phyloP scores from a whole-genome alignment of 1,140 invertebrate species.

The Grapholita molesta region DNA sequence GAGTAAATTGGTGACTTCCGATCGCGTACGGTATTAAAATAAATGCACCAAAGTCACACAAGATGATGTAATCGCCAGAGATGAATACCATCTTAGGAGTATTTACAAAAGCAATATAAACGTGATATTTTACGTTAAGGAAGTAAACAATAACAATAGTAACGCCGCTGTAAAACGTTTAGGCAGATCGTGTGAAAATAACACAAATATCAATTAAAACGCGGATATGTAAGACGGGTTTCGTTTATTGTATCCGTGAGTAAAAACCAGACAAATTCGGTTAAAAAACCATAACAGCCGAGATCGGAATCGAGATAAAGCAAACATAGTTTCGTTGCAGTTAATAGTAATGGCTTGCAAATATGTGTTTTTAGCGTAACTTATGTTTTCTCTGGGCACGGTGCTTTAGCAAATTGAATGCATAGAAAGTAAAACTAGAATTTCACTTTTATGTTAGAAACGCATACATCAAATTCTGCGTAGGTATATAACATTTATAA shows the following conservation, averaged over 20 bases:
- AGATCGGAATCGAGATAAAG: constrained; percentile 5
- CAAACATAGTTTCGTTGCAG: neutral
- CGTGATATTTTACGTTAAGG: neutral
- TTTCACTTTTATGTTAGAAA: constrained; percentile 1
- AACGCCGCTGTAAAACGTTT: neutral
- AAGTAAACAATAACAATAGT: constrained; percentile 14
- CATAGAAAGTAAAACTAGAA: constrained; percentile 9
- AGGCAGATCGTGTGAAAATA: constrained; percentile 16
- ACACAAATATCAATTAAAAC: constrained; percentile 16
- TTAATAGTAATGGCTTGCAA: neutral
- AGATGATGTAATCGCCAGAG: neutral
- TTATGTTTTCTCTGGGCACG: neutral
- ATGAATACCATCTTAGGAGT: neutral
- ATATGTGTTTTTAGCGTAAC: neutral
- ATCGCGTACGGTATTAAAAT: constrained; percentile 9
- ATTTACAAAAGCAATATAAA: neutral
- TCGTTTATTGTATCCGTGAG: constrained; percentile 2
- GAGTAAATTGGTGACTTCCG: constrained; percentile 12
- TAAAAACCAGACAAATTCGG: constrained; percentile 5
- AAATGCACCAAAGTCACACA: constrained; percentile 6
- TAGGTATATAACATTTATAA: too few species aligned
- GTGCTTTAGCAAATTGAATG: neutral
- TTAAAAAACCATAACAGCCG: neutral
- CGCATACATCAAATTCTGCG: too few species aligned
- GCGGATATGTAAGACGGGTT: constrained; percentile 1